A percentile compares a stretch with the other conserved stretches of the same genome.
These are phyloP conservation scores for Calliphora vicina DNA, from an alignment of 1,140 invertebrate species.

Conservation along the genomic window DNA sequence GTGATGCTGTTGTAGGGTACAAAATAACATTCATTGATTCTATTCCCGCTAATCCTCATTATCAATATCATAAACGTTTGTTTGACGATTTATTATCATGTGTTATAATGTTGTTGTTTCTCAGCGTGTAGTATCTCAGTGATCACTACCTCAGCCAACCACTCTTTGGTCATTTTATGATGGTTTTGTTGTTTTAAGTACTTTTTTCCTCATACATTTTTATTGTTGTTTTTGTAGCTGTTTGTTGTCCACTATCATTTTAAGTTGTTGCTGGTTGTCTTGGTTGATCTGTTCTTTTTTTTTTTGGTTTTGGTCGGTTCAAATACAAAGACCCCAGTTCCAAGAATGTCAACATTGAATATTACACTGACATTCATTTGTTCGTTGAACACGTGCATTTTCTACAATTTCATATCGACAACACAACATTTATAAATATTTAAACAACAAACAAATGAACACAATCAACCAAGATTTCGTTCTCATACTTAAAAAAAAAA, in stretches of 20 bases:
- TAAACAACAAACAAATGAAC: neutral
- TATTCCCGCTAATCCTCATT: neutral
- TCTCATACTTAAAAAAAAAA: neutral
- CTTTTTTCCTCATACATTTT: neutral
- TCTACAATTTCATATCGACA: neutral
- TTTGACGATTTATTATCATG: neutral
- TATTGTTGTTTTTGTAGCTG: neutral
- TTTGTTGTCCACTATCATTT: neutral
- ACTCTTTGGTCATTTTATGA: neutral
- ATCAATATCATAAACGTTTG: neutral
- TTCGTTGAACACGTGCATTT: slow-evolving; percentile 9
- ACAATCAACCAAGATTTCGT: neutral
- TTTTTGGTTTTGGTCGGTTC: neutral
- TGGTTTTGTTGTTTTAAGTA: neutral
- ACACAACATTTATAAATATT: neutral
- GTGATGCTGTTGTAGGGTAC: too few species aligned
- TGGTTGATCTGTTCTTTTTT: neutral
- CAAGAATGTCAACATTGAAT: slow-evolving; percentile 16
- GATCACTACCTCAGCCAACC: too few species aligned
- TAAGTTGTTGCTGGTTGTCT: neutral
- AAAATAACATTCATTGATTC: too few species aligned
- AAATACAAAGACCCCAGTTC: neutral
- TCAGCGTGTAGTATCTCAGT: neutral
- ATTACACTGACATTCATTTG: neutral
- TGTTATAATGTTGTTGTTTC: neutral